These are phyloP conservation scores for Hydractinia symbiolongicarpus DNA, from an alignment of 30 jellyfish, hydroid and myxozoan species.

Conservation along the genomic window DNA sequence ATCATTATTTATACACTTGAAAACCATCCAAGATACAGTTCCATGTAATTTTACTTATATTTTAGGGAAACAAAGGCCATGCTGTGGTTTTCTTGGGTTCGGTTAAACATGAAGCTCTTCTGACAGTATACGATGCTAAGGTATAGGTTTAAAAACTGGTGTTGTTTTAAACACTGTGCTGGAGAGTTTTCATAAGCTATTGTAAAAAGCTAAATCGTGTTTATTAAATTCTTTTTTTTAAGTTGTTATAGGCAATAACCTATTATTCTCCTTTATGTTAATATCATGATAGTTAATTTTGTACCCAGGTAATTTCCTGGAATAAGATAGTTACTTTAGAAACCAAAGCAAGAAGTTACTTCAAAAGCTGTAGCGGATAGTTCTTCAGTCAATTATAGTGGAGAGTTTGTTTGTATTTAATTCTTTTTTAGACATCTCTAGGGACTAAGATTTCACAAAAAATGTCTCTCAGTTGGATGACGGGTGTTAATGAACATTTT, in stretches of 20 bases:
- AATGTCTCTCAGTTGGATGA: conserved; percentile 61
- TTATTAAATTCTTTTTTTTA: too few species aligned
- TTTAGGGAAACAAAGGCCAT: conserved; percentile 26
- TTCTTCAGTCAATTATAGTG: too few species aligned
- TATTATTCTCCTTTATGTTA: too few species aligned
- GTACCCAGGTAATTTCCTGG: too few species aligned
- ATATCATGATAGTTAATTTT: too few species aligned
- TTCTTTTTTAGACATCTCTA: conserved; percentile 38
- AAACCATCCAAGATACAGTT: neutral
- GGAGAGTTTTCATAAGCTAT: neutral
- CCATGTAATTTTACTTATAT: neutral
- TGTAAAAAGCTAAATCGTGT: neutral
- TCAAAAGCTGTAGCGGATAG: too few species aligned
- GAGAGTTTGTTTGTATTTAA: too few species aligned
- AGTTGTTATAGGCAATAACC: too few species aligned
- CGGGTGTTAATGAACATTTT: conserved; percentile 52
- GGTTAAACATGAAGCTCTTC: conserved; percentile 62
- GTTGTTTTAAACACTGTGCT: neutral
- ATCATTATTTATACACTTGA: neutral
- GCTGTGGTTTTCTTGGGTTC: conserved; percentile 85
- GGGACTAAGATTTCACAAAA: conserved; percentile 55
- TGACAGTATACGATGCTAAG: conserved; percentile 66
- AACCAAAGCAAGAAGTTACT: too few species aligned
- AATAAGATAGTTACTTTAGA: too few species aligned
- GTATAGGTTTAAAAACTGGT: conserved; percentile 16